phyloP scores from a whole-genome alignment of 2,113 vertebrate species.

The Chrysochloris asiatica region DNA sequence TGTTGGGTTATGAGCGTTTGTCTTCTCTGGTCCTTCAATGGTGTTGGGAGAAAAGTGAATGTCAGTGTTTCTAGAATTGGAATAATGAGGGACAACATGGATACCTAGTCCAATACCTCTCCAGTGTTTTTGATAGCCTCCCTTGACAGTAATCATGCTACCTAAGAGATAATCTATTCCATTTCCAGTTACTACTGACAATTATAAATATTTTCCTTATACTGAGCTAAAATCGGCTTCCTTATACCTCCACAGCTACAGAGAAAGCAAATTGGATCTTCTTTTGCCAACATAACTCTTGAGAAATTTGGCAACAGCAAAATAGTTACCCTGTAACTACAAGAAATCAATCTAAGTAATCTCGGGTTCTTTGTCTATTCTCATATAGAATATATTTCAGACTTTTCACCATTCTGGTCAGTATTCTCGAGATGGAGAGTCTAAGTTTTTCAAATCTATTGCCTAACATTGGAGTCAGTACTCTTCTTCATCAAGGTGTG shows the following conservation, averaged over 20 bases:
- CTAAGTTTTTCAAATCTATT: not conserved
- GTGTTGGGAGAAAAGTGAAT: not conserved
- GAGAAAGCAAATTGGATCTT: not conserved
- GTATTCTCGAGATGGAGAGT: not conserved
- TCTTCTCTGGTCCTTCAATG: not conserved
- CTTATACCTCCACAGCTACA: not conserved
- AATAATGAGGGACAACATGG: not conserved
- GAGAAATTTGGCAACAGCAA: not conserved
- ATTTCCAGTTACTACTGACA: not conserved
- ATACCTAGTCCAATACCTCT: fast-evolving
- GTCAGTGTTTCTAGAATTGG: not conserved
- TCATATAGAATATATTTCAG: not conserved
- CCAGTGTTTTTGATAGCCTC: not conserved
- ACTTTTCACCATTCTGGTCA: not conserved
- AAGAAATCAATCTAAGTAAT: not conserved
- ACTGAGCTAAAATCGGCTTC: not conserved
- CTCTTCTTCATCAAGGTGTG: not conserved
- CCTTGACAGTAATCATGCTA: not conserved
- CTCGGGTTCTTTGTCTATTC: not conserved
- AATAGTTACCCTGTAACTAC: not conserved
- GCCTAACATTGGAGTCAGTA: fast-evolving
- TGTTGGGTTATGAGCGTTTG: not conserved
- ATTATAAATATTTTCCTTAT: not conserved
- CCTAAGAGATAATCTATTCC: not conserved
- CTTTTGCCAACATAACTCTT: not conserved